A percentile compares a stretch with the other conserved stretches of the same genome.
Evolutionary conservation across 2,888 invertebrate species (phyloP).

Genomic region (Stramonita haemastoma): DNA sequence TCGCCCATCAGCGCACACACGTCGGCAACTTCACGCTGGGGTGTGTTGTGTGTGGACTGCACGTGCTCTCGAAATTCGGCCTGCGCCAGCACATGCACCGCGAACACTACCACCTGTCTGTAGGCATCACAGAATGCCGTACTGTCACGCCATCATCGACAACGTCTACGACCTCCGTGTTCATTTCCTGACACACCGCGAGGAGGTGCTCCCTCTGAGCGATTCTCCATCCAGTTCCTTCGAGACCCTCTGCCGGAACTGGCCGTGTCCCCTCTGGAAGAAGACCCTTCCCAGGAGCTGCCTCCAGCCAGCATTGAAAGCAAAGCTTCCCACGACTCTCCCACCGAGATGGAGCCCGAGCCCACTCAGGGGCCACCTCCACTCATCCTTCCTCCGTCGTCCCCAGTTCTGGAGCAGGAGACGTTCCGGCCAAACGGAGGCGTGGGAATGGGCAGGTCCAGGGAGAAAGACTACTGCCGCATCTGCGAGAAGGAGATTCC

Average conservation of each 20-base stretch:
- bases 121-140: neutral
- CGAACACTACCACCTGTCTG: constrained; percentile 52
- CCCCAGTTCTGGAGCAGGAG: neutral
- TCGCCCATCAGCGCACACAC: constrained; percentile 65
- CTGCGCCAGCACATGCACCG: constrained; percentile 63
- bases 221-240: constrained; percentile 60
- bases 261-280: neutral
- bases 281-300: neutral
- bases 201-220: constrained; percentile 60
- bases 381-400: neutral
- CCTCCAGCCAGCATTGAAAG: constrained; percentile 25
- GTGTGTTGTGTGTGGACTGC: constrained; percentile 64
- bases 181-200: constrained; percentile 61
- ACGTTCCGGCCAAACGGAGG: neutral
- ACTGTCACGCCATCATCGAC: constrained; percentile 30
- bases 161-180: constrained; percentile 19
- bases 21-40: constrained; percentile 51
- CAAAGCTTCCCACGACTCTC: constrained; percentile 31
- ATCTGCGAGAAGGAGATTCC: constrained; percentile 68
- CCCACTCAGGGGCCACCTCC: neutral
- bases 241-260: neutral
- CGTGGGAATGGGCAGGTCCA: constrained; percentile 9
- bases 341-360: constrained; percentile 18
- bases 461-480: constrained; percentile 67
- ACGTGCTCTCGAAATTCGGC: constrained; percentile 62